phyloP scores from a whole-genome alignment of 2,888 invertebrate species.

The Acronicta psi region DNA sequence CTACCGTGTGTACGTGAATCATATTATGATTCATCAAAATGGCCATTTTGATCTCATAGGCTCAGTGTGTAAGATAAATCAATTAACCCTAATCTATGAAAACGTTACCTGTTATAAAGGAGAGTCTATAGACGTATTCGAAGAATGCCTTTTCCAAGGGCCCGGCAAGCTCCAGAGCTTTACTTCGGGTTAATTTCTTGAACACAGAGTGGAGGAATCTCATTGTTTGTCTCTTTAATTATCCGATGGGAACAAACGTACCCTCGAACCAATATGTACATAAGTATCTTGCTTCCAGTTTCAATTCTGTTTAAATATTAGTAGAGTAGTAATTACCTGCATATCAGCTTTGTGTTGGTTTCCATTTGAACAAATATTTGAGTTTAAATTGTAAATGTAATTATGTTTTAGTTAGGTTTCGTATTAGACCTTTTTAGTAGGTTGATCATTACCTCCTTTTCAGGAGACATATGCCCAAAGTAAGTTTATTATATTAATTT shows the following conservation, averaged over 20 bases:
- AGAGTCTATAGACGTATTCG: slow-evolving; percentile 73
- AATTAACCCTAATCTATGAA: neutral
- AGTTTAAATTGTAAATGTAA: no score
- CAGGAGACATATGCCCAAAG: no score
- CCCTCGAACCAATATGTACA: slow-evolving; percentile 1
- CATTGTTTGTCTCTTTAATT: slow-evolving; percentile 57
- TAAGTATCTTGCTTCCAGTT: slow-evolving; percentile 15
- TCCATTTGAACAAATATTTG: slow-evolving; percentile 22
- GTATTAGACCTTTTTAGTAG: no score
- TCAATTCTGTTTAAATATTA: slow-evolving; percentile 18
- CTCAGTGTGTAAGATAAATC: no score
- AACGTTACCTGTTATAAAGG: slow-evolving; percentile 74
- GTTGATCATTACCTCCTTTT: no score
- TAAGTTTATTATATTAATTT: no score
- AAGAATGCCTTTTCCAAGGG: slow-evolving; percentile 74
- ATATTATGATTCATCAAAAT: no score
- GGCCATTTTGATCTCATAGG: no score
- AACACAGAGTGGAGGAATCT: slow-evolving; percentile 60
- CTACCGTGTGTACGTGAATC: no score
- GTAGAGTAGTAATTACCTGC: slow-evolving; percentile 22
- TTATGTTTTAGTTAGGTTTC: no score
- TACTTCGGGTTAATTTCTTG: slow-evolving; percentile 69
- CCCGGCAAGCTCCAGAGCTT: slow-evolving; percentile 70
- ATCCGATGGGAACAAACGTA: slow-evolving; percentile 9
- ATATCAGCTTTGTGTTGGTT: slow-evolving; percentile 24